A percentile compares a stretch with the other conserved stretches of the same genome.
These are phyloP conservation scores for Nipponia nippon DNA, from an alignment of 2,113 vertebrate genomes.

Conservation along the genomic window DNA sequence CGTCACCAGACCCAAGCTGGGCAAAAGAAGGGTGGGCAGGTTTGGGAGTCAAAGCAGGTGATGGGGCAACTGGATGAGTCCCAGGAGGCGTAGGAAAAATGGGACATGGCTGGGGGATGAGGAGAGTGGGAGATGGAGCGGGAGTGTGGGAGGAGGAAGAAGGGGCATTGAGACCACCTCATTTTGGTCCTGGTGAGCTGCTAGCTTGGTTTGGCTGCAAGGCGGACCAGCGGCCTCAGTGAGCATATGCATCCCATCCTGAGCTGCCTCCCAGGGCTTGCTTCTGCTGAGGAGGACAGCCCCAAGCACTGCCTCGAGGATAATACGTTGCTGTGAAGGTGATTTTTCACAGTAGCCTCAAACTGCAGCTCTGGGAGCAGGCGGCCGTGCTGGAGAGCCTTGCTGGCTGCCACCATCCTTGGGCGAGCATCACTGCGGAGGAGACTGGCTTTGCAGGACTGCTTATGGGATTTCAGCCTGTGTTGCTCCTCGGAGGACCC, in stretches of 20 bases:
- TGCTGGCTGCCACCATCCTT: background rate
- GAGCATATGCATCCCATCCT: background rate
- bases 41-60: background rate
- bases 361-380: background rate
- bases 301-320: background rate
- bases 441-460: background rate
- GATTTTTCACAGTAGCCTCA: background rate
- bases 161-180: background rate
- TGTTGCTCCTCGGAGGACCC: background rate
- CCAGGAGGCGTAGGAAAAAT: background rate
- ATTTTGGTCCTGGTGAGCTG: background rate
- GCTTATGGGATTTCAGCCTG: background rate
- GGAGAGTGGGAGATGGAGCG: rapidly evolving
- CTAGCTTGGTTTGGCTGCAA: background rate
- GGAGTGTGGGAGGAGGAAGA: background rate
- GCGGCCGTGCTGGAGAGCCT: background rate
- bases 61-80: too few relatives aligned
- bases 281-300: background rate
- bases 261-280: background rate
- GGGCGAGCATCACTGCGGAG: rapidly evolving
- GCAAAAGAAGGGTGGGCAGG: background rate
- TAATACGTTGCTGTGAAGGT: background rate
- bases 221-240: background rate
- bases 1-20: rapidly evolving
- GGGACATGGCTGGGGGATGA: rapidly evolving